Percentiles rank a stretch among this genome's conserved stretches.
Evolutionary conservation across 1,140 invertebrate species (phyloP).

Genomic region (Ganaspis sp.): DNA sequence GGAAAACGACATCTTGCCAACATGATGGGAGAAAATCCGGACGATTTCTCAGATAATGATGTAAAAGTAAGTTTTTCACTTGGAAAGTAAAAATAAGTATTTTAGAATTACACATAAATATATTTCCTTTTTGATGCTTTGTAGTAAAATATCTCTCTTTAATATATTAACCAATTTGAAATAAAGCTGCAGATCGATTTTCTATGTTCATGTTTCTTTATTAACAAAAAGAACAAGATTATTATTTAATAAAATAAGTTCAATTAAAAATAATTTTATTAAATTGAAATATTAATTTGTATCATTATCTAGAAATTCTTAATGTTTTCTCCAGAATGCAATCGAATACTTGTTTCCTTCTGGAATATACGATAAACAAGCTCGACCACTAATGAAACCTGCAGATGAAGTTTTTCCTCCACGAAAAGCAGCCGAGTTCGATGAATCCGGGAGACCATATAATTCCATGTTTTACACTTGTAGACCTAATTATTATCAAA

Average conservation of each 20-base stretch:
- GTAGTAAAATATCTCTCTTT: no score
- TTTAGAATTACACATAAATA: no score
- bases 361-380: slow-evolving; percentile 87
- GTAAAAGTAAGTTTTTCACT: slow-evolving; percentile 82
- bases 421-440: slow-evolving; percentile 93
- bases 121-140: no score
- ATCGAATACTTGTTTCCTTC: slow-evolving; percentile 96
- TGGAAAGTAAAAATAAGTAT: slow-evolving; percentile 42
- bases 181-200: no score
- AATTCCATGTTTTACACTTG: slow-evolving; percentile 94
- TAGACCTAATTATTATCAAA: slow-evolving; percentile 88
- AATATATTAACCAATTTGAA: no score
- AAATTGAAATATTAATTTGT: slow-evolving; percentile 32
- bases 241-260: no score
- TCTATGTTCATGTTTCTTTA: no score
- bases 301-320: no score
- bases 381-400: slow-evolving; percentile 90
- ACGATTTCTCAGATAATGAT: slow-evolving; percentile 91
- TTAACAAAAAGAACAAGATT: no score
- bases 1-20: slow-evolving; percentile 97
- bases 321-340: slow-evolving; percentile 83
- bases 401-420: slow-evolving; percentile 91
- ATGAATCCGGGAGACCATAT: slow-evolving; percentile 89
- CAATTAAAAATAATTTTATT: not conserved
- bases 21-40: slow-evolving; percentile 97